phyloP scores from a whole-genome alignment of 2,113 vertebrate genomes.

The Pollachius pollachius region DNA sequence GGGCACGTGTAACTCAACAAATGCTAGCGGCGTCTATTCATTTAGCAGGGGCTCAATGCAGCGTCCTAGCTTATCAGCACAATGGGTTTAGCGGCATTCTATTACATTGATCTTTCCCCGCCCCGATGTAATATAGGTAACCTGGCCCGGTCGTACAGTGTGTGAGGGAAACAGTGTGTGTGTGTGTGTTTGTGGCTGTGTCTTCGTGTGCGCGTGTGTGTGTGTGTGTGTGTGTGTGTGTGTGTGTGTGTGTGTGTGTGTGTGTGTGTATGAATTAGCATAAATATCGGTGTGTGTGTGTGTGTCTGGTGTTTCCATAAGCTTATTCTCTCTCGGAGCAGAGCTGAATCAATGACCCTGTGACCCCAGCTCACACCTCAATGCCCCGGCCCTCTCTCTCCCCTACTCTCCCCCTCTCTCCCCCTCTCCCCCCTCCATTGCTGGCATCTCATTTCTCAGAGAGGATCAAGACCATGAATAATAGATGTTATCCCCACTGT shows the following conservation, averaged over 20 bases:
- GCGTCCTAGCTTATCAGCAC: slow-evolving; percentile 4
- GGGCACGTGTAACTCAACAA: not conserved
- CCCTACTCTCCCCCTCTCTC: not conserved
- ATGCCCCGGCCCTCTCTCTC: no score
- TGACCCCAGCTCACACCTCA: not conserved
- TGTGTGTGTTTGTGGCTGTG: not conserved
- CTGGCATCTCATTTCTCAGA: slow-evolving; percentile 50
- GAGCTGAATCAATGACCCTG: slow-evolving; percentile 27
- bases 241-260: slow-evolving; percentile 6
- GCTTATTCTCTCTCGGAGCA: not conserved
- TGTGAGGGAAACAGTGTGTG: not conserved
- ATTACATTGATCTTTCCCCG: slow-evolving; percentile 19
- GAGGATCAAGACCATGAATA: slow-evolving; percentile 54
- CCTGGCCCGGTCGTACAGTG: not conserved
- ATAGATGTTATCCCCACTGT: slow-evolving; percentile 52
- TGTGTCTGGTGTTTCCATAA: not conserved
- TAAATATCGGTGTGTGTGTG: not conserved
- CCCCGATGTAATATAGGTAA: slow-evolving; percentile 6
- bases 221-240: slow-evolving; percentile 5
- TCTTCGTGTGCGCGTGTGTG: not conserved
- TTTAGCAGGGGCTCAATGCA: slow-evolving; percentile 1
- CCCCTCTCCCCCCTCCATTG: slow-evolving; percentile 8
- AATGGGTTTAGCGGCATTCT: slow-evolving; percentile 13
- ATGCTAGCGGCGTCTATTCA: not conserved
- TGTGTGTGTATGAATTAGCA: no score